A percentile compares a stretch with the other conserved stretches of the same genome.
phyloP scores from a whole-genome alignment of 1,140 invertebrate species.

The Papilio glaucus region DNA sequence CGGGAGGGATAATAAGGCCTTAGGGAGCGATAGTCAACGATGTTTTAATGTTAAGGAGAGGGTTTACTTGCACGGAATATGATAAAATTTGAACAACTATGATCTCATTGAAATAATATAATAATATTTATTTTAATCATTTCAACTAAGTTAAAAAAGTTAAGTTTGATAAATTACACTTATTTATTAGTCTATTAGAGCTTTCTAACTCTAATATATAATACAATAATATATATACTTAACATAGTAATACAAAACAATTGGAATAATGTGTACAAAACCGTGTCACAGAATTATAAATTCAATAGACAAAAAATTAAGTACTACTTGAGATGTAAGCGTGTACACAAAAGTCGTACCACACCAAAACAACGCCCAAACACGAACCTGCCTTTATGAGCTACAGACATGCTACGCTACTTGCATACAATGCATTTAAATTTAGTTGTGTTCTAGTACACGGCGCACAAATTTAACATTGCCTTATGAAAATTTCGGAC shows the following conservation, averaged over 20 bases:
- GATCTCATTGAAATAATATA: too few relatives aligned
- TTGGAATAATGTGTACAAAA: neutral
- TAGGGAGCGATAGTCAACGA: neutral
- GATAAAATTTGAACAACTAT: neutral
- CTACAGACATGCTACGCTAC: constrained; percentile 22
- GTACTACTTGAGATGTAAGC: constrained; percentile 7
- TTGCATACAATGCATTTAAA: constrained; percentile 39
- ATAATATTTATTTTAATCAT: too few relatives aligned
- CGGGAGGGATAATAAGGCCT: neutral
- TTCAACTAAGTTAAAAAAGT: too few relatives aligned
- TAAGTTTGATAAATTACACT: too few relatives aligned
- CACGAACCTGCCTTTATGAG: constrained; percentile 7
- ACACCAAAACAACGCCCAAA: constrained; percentile 31
- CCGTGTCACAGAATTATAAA: constrained; percentile 11
- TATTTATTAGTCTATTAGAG: too few relatives aligned
- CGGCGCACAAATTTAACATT: neutral
- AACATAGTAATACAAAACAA: neutral
- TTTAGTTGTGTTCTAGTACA: constrained; percentile 12
- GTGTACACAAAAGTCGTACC: neutral
- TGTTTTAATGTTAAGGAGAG: neutral
- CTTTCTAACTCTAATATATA: too few relatives aligned
- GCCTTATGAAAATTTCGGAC: neutral
- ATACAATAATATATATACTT: neutral
- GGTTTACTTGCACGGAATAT: neutral
- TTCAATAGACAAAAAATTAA: constrained; percentile 20